Conservation (phyloP, 1,140 invertebrate species). For the Drosophila sturtevanti region DNA sequence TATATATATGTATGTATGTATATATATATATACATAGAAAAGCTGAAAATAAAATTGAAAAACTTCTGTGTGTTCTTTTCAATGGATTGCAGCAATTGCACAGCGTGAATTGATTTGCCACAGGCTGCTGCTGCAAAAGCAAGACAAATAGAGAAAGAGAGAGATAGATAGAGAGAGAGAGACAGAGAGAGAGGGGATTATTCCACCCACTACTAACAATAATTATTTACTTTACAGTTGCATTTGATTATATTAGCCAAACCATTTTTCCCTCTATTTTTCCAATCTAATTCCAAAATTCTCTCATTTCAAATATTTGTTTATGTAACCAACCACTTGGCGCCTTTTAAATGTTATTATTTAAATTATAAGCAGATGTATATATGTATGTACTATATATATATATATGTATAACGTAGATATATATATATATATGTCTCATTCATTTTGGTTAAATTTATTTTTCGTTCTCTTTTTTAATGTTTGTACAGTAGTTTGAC, state of each 20-base stretch:
- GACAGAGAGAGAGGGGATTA: background rate
- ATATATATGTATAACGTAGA: conserved; percentile 35
- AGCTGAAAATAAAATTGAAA: background rate
- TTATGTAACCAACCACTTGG: conserved; percentile 82
- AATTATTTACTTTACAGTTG: conserved; percentile 60
- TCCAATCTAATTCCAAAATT: conserved; percentile 26
- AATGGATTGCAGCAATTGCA: conserved; percentile 50
- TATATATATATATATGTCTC: conserved; percentile 29
- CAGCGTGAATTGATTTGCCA: conserved; percentile 73
- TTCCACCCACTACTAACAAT: conserved; percentile 33
- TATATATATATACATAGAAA: background rate
- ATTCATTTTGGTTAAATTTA: conserved; percentile 45
- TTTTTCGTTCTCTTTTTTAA: conserved; percentile 56
- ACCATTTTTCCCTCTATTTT: conserved; percentile 8
- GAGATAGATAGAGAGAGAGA: background rate
- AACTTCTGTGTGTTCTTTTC: background rate
- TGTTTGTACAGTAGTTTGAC: conserved; percentile 78
- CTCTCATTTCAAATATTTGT: conserved; percentile 70
- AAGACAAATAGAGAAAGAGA: too few species aligned
- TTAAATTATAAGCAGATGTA: conserved; percentile 60
- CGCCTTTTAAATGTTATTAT: conserved; percentile 82
- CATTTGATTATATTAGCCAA: conserved; percentile 41
- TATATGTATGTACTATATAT: conserved; percentile 1
- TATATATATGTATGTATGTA: too few species aligned
- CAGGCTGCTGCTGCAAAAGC: conserved; percentile 39